Percentiles rank a stretch among this genome's conserved stretches.
These are phyloP conservation scores for Torymus auratus DNA, from an alignment of 2,888 invertebrate genomes.

Conservation along the genomic window DNA sequence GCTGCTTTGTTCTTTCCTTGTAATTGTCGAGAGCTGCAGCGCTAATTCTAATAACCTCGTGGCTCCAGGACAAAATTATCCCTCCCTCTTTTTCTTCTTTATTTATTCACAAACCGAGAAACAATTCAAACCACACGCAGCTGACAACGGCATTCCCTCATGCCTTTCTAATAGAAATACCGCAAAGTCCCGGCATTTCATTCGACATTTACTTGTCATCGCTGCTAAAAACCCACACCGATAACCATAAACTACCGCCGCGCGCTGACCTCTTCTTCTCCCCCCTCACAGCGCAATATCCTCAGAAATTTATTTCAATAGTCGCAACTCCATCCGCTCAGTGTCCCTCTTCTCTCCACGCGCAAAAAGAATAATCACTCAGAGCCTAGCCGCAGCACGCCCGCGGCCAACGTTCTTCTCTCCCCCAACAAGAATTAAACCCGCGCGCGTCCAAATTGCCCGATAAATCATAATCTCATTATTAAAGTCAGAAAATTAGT, in stretches of 20 bases:
- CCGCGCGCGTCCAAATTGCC: slow-evolving; percentile 16
- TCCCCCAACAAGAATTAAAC: slow-evolving; percentile 43
- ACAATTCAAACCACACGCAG: no score
- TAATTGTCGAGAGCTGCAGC: background rate
- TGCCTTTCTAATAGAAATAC: no score
- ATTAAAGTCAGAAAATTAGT: slow-evolving; percentile 54
- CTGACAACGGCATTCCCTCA: no score
- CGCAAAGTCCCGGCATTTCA: background rate
- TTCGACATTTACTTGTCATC: background rate
- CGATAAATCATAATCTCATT: slow-evolving; percentile 59
- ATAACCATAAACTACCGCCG: no score
- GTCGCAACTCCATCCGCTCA: slow-evolving; percentile 1
- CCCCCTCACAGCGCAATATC: no score
- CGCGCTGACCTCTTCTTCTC: no score
- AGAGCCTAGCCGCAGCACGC: slow-evolving; percentile 5
- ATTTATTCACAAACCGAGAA: no score
- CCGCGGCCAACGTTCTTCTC: no score
- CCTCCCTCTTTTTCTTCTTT: background rate
- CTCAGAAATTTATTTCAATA: slow-evolving; percentile 28
- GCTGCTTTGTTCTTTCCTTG: slow-evolving; percentile 15
- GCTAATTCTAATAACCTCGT: slow-evolving; percentile 28
- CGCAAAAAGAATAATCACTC: slow-evolving; percentile 4
- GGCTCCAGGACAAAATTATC: slow-evolving; percentile 21
- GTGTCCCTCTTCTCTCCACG: background rate
- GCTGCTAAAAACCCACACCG: no score